Percentiles rank a stretch among this genome's conserved stretches.
Conservation (phyloP, 2,113 vertebrate genomes). For the Clinocottus analis region DNA sequence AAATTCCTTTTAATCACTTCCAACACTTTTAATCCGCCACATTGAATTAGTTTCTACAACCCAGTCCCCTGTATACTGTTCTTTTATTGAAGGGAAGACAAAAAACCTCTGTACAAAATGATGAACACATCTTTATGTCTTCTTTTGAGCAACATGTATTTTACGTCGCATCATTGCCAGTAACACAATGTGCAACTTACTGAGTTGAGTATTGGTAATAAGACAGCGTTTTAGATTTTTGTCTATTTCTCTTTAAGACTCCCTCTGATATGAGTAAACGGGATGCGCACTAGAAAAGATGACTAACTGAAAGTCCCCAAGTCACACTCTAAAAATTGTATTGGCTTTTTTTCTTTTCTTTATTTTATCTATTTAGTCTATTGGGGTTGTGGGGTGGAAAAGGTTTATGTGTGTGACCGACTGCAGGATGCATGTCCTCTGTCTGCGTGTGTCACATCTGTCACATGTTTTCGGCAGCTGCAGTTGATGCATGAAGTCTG, state of each 20-base stretch:
- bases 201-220: not conserved
- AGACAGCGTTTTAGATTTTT: not conserved
- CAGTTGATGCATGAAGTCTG: conserved; percentile 66
- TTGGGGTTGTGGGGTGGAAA: not conserved
- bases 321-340: conserved; percentile 38
- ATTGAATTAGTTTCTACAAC: not conserved
- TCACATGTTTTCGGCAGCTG: conserved; percentile 70
- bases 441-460: conserved; percentile 74
- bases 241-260: conserved; percentile 6
- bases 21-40: not conserved
- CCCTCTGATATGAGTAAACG: conserved; percentile 32
- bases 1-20: not conserved
- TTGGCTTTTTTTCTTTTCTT: conserved; percentile 5
- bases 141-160: conserved; percentile 11
- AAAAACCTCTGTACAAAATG: not conserved
- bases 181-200: not conserved
- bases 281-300: conserved; percentile 35
- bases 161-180: conserved; percentile 3
- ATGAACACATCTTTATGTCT: conserved; percentile 10
- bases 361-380: not conserved
- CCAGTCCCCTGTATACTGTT: not conserved
- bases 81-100: not conserved
- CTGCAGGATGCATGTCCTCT: conserved; percentile 27
- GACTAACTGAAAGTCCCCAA: conserved; percentile 47
- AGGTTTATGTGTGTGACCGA: conserved; percentile 18